phyloP scores from a whole-genome alignment of 2,113 vertebrate species.

The Austrofundulus limnaeus region DNA sequence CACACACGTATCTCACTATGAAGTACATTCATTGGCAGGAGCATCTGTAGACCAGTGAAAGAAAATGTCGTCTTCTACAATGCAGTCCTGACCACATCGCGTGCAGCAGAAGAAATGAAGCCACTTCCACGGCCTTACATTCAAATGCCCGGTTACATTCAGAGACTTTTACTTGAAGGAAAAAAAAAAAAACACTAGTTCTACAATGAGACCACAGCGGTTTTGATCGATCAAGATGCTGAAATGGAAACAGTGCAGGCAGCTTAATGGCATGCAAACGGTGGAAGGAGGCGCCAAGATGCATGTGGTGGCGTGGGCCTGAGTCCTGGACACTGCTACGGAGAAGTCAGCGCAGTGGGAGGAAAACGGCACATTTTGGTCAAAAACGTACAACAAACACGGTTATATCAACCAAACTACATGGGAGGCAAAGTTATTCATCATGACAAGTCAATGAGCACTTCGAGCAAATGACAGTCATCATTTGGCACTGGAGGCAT shows the following conservation, averaged over 20 bases:
- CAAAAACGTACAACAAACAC: conserved; percentile 56
- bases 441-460: conserved; percentile 66
- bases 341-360: conserved; percentile 60
- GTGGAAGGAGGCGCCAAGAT: conserved; percentile 67
- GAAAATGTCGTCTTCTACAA: conserved; percentile 59
- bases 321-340: conserved; percentile 62
- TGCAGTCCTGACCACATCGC: conserved; percentile 68
- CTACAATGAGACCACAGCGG: conserved; percentile 54
- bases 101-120: conserved; percentile 70
- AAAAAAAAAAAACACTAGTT: conserved; percentile 16
- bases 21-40: conserved; percentile 56
- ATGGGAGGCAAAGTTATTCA: conserved; percentile 67
- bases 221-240: conserved; percentile 69
- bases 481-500: conserved; percentile 69
- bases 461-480: conserved; percentile 69
- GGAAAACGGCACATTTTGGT: conserved; percentile 64
- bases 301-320: conserved; percentile 58
- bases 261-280: conserved; percentile 70
- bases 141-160: conserved; percentile 66
- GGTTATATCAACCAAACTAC: conserved; percentile 54
- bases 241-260: conserved; percentile 71
- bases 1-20: conserved; percentile 46
- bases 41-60: conserved; percentile 59
- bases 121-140: conserved; percentile 43
- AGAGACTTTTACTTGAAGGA: conserved; percentile 12